These are phyloP conservation scores for Escarpia spicata DNA, from an alignment of 2,888 invertebrate genomes.

Conservation along the genomic window DNA sequence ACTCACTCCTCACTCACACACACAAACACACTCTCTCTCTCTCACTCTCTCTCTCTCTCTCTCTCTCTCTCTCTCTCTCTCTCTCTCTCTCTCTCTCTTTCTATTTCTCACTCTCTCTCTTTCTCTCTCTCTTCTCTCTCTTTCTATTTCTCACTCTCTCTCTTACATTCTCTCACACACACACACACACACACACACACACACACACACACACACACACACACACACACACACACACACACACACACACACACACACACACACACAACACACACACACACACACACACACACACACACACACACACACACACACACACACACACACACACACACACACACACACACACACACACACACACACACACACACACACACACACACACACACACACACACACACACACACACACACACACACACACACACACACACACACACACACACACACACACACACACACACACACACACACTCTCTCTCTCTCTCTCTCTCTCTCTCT, in stretches of 20 bases:
- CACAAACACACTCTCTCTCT: no score
- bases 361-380: conserved; percentile 22
- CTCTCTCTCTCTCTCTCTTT: no score
- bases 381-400: conserved; percentile 23
- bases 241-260: background rate
- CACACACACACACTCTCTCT: background rate
- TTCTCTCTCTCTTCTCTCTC: no score
- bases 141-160: no score
- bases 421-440: conserved; percentile 23
- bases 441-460: conserved; percentile 1
- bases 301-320: conserved; percentile 23
- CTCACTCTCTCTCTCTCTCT: no score
- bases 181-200: no score
- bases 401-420: conserved; percentile 23
- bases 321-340: conserved; percentile 23
- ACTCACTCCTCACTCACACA: no score
- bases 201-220: no score
- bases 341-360: conserved; percentile 24
- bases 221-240: no score
- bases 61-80: no score
- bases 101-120: no score
- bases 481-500: background rate
- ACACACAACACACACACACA: background rate
- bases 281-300: conserved; percentile 22
- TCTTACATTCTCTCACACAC: no score